These are phyloP conservation scores for Oncorhynchus tshawytscha DNA, from an alignment of 2,113 vertebrate genomes.

Conservation along the genomic window DNA sequence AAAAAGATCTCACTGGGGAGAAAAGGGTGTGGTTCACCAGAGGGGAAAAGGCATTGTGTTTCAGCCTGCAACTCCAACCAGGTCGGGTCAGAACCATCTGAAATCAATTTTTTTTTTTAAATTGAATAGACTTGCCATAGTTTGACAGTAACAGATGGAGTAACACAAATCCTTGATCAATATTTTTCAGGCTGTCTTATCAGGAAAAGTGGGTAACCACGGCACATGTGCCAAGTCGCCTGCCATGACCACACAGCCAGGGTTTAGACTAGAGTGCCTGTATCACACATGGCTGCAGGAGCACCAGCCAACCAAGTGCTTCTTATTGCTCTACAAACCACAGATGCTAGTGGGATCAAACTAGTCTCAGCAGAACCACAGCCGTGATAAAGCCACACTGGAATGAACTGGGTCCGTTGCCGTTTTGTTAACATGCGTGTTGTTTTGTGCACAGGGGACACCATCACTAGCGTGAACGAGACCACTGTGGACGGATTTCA, in stretches of 20 bases:
- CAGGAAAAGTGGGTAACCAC: neutral
- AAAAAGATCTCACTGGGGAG: constrained; percentile 6
- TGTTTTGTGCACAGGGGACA: constrained; percentile 79
- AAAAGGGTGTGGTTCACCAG: constrained; percentile 26
- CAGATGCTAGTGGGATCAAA: constrained; percentile 26
- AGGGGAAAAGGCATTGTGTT: constrained; percentile 31
- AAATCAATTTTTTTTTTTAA: neutral
- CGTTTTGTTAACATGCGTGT: constrained; percentile 12
- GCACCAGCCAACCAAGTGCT: neutral
- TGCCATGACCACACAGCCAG: constrained; percentile 21
- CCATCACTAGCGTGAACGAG: constrained; percentile 88
- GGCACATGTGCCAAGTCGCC: neutral
- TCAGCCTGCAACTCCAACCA: neutral
- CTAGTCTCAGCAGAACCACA: neutral
- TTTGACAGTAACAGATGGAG: neutral
- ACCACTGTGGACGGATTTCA: constrained; percentile 81
- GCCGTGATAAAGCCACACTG: constrained; percentile 14
- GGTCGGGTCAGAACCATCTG: neutral
- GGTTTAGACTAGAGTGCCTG: constrained; percentile 31
- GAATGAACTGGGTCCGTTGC: neutral
- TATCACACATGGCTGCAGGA: constrained; percentile 34
- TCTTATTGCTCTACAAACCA: neutral
- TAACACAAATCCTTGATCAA: neutral
- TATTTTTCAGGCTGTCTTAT: neutral
- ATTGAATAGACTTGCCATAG: neutral